phyloP scores from a whole-genome alignment of 1,140 invertebrate genomes.

The Lutraria rhynchaena region DNA sequence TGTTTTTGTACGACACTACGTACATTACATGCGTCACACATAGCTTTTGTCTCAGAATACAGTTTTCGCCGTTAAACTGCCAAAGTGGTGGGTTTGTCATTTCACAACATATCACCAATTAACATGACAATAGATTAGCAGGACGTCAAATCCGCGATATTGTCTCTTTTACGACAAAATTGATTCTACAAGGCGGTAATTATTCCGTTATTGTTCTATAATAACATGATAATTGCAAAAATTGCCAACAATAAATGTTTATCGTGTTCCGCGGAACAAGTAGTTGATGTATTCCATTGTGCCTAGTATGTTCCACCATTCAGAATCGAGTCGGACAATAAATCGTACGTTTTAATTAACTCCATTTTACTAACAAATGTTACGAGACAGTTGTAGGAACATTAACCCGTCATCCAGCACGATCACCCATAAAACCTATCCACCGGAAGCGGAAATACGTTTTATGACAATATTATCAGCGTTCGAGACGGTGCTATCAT shows the following conservation, averaged over 20 bases:
- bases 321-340: background rate
- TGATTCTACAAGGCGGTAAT: conserved; percentile 9
- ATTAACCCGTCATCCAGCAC: background rate
- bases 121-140: conserved; percentile 37
- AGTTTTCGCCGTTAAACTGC: no score
- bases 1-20: no score
- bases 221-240: conserved; percentile 27
- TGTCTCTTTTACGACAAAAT: background rate
- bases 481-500: no score
- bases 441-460: no score
- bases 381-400: background rate
- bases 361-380: background rate
- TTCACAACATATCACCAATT: no score
- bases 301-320: background rate
- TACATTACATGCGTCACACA: no score
- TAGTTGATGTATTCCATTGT: conserved; percentile 9
- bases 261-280: conserved; percentile 3
- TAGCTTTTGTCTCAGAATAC: no score
- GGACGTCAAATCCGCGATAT: background rate
- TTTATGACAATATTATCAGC: no score
- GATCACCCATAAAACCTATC: no score
- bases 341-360: conserved; percentile 9
- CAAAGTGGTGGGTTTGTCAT: no score
- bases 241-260: conserved; percentile 28
- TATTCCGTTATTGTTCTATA: conserved; percentile 22